Conservation (phyloP, 1,140 invertebrate species). For the Aphelenchoides besseyi region DNA sequence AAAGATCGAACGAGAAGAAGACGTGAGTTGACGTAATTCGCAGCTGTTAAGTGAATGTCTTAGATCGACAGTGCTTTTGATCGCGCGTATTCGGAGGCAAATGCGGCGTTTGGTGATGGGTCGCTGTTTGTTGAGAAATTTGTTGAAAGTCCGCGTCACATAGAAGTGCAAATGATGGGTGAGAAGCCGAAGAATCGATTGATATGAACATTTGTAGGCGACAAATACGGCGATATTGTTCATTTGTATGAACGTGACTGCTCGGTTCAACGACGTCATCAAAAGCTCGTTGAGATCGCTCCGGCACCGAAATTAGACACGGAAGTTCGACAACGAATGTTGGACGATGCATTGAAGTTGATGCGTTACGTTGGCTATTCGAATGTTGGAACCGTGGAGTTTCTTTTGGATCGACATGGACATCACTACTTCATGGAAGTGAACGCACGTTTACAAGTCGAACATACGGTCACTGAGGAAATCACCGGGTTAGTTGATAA, state of each 20-base stretch:
- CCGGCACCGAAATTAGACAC: slow-evolving; percentile 82
- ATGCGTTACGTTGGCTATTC: slow-evolving; percentile 89
- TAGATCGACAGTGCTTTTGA: slow-evolving; percentile 87
- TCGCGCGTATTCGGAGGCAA: slow-evolving; percentile 87
- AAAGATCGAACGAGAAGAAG: slow-evolving; percentile 82
- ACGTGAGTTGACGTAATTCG: slow-evolving; percentile 63
- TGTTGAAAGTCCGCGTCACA: slow-evolving; percentile 92
- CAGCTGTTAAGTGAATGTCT: slow-evolving; percentile 58
- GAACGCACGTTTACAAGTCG: slow-evolving; percentile 94
- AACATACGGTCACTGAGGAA: slow-evolving; percentile 98
- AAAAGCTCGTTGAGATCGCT: slow-evolving; percentile 95
- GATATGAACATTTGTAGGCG: slow-evolving; percentile 64
- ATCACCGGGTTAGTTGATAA: slow-evolving; percentile 83
- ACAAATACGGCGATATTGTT: slow-evolving; percentile 88
- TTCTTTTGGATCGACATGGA: slow-evolving; percentile 84
- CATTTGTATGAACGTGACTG: slow-evolving; percentile 97
- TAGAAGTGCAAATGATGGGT: slow-evolving; percentile 95
- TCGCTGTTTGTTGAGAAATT: slow-evolving; percentile 98
- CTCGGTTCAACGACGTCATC: slow-evolving; percentile 93
- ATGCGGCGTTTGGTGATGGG: slow-evolving; percentile 93
- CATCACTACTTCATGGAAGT: slow-evolving; percentile 99
- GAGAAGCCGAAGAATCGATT: background rate
- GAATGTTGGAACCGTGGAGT: slow-evolving; percentile 83
- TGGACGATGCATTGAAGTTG: slow-evolving; percentile 81
- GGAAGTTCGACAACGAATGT: slow-evolving; percentile 77